Conservation (phyloP, 2,113 vertebrate species). For the Gavialis gangeticus region DNA sequence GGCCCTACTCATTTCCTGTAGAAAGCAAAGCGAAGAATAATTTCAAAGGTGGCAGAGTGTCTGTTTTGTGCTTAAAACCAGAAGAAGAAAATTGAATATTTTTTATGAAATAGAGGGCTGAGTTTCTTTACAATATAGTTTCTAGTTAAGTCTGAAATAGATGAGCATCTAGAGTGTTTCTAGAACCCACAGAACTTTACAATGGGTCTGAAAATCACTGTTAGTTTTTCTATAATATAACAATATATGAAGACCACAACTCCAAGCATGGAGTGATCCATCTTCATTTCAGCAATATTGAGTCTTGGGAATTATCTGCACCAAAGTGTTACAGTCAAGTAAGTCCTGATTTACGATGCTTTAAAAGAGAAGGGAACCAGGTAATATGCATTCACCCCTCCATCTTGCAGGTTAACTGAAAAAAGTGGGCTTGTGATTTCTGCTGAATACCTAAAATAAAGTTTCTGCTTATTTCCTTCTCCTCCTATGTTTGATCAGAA, state of each 20-base stretch:
- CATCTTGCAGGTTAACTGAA: fast-evolving
- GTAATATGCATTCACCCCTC: not conserved
- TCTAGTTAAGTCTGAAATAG: not conserved
- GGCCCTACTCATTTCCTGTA: not conserved
- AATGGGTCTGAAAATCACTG: not conserved
- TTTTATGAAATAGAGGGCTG: not conserved
- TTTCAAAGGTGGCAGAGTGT: not conserved
- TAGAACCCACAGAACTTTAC: not conserved
- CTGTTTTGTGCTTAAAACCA: not conserved
- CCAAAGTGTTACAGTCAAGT: fast-evolving
- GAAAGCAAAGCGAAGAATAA: not conserved
- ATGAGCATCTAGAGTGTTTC: not conserved
- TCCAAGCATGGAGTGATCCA: not conserved
- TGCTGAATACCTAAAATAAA: not conserved
- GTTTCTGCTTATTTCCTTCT: not conserved
- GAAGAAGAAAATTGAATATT: not conserved
- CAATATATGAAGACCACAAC: not conserved
- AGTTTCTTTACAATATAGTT: not conserved
- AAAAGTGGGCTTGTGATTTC: not conserved
- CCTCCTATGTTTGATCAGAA: not conserved
- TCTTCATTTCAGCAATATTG: not conserved
- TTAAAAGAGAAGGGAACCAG: not conserved
- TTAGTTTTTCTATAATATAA: not conserved
- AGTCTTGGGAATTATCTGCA: not conserved
- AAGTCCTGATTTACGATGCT: not conserved